Base-by-base conservation (phyloP, 2,113 vertebrate genomes). In the Otis tarda region DNA sequence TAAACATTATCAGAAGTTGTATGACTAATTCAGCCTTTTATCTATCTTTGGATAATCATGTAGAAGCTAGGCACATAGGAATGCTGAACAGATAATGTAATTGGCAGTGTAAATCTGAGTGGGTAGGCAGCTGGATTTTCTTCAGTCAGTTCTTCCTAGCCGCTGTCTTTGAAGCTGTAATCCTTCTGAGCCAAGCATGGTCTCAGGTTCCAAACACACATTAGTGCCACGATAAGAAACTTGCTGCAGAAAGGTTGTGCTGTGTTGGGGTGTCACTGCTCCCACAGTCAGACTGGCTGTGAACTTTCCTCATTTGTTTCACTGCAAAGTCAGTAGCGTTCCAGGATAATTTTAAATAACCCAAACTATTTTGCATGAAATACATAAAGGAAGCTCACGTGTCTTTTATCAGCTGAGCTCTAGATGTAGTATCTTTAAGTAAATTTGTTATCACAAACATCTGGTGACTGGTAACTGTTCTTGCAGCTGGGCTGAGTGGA, bases 91-190 rank as follows among this genome's bases (percentile, higher is more conserved):
- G 93, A 84, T 95, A 95, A 35, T 85, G 30, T 94, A 94, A 85
- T 79, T 95, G 84, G 74, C 79, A 94, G 87, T 89, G 61, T 94
- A 87, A 94, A 85, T 84, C 49, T 91, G 87, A 94, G 89, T 89
- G 87, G 81, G 94, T 57, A 89, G 93, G 87, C 74, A 89, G 43
- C 82, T 96, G 96, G 94, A 94, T 87, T 94, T 96, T 77, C 91
- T 95, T 96, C 95, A 94, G 91, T 94, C 93, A 76, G 33, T 79
- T 93, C 91, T 91, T 89, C 93, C 70, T 87, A 89, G 81, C 94
- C 77, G 5, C 89, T 83, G 70, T 69, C 95, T 97, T 97, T 96
- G 95, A 95, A 95, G 81, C 60, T 89, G 73, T 50, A 82, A 94
- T 95, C 83, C 77, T 95, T 91, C 77, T 68, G 70, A 89, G 50